Base-by-base conservation (phyloP, 2,113 vertebrate species). In the Nibea coibor region DNA sequence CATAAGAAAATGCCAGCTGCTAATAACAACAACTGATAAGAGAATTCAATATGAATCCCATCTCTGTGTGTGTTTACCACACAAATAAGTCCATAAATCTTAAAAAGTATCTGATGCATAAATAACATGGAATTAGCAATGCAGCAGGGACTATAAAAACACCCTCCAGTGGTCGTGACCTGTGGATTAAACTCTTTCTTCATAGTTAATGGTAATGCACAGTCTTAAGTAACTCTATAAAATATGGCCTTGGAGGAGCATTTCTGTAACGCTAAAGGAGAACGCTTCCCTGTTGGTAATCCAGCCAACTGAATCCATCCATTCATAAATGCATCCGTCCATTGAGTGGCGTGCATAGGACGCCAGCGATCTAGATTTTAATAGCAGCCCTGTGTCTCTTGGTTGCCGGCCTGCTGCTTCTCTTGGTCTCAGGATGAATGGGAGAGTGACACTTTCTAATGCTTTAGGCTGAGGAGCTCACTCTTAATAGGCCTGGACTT, bases 401-500 rank as follows among this genome's bases (percentile, higher is more conserved):
- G 43, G 20, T 64, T 51, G 28, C 56, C 74, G 67, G 71, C 74
- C 70, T 79, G 19, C 70, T 78, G 75, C 73, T 56, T 87, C 65
- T 72, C 59, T 59, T 53, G 68, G 72, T 87, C 81, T 84, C 71
- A 56, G 78, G 77, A 85, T 90, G 80, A 90, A 89, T 75, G 66
- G 61, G 74, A 83, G 54, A 89, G 82, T 87, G 88, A 90, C 90
- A 92, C 82, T 76, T 84, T 73, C 58, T 84, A 91, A 91, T 78
- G 85, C 84, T 90, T 71, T 61, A 67, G 89, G 80, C 87, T 82
- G 78, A 81, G 78, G 61, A 51, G 80, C 78, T 88, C 78, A 63
- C 84, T 90, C 79, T 39, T 88, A 92, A 87, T 89, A 85, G 82
- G 78, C 87, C 80, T 43, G 56, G 76, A 75, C 86, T 91, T 91